Evolutionary conservation across 1,140 invertebrate species (phyloP).

Genomic region (Zaprionus ghesquierei): DNA sequence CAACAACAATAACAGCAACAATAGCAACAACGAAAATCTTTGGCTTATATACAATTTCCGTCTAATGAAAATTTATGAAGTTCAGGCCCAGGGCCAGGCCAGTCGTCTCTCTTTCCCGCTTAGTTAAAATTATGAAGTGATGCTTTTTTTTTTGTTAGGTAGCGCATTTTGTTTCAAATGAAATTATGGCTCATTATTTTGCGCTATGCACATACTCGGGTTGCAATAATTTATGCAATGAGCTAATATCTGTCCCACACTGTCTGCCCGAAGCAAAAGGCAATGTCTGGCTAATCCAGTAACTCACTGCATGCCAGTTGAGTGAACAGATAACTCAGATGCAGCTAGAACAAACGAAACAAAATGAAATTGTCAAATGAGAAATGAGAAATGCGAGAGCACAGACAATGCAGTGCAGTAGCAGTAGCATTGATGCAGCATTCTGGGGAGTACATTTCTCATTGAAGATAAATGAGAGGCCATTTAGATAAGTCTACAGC

Average conservation of each 20-base stretch:
- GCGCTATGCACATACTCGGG: background rate
- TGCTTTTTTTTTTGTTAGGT: slow-evolving; percentile 48
- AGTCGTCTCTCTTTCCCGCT: background rate
- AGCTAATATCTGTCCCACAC: background rate
- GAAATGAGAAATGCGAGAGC: slow-evolving; percentile 7
- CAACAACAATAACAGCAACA: slow-evolving; percentile 1
- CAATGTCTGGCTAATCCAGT: slow-evolving; percentile 8
- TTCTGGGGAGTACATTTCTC: slow-evolving; percentile 17
- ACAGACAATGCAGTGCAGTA: slow-evolving; percentile 2
- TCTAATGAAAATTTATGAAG: slow-evolving; percentile 76
- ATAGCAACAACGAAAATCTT: slow-evolving; percentile 38
- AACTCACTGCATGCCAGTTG: slow-evolving; percentile 1
- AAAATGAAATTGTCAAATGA: slow-evolving; percentile 16
- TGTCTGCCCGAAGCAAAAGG: too few species aligned
- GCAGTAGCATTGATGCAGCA: slow-evolving; percentile 13
- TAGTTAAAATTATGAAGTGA: slow-evolving; percentile 59
- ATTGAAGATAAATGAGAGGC: slow-evolving; percentile 39
- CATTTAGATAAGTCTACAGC: slow-evolving; percentile 35
- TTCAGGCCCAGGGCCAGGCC: slow-evolving; percentile 22
- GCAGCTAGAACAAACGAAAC: slow-evolving; percentile 37
- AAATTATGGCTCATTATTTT: slow-evolving; percentile 73
- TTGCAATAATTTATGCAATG: slow-evolving; percentile 51
- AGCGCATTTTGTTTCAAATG: slow-evolving; percentile 61
- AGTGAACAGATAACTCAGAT: slow-evolving; percentile 24
- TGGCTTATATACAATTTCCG: slow-evolving; percentile 55